Conservation (phyloP, 2,797 vertebrate species). For the Myripristis jacobus region DNA sequence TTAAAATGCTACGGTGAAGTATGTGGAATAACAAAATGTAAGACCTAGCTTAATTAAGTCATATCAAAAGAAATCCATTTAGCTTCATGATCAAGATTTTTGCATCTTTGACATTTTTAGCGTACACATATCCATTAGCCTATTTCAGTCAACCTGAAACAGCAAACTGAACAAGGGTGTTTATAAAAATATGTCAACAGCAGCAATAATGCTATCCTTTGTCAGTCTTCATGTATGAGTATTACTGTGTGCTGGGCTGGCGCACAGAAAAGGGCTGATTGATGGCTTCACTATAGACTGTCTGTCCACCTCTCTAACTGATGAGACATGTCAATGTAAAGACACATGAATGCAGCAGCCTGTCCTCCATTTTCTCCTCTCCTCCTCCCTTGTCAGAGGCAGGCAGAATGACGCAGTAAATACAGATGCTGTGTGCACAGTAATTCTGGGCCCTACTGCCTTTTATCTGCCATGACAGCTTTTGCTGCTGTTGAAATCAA, state of each 20-base stretch:
- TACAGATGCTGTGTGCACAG: constrained; percentile 74
- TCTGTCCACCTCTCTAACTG: constrained; percentile 71
- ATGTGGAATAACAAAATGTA: constrained; percentile 2
- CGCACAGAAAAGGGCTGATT: constrained; percentile 67
- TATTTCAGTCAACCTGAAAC: constrained; percentile 47
- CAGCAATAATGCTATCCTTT: constrained; percentile 60
- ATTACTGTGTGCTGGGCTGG: constrained; percentile 59
- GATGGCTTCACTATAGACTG: constrained; percentile 75
- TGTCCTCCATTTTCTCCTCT: constrained; percentile 81
- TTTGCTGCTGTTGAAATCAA: constrained; percentile 84
- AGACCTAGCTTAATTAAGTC: constrained; percentile 5
- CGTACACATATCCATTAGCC: constrained; percentile 19
- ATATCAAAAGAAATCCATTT: constrained; percentile 11
- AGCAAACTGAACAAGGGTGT: constrained; percentile 31
- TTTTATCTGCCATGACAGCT: constrained; percentile 89
- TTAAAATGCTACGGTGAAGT: not conserved
- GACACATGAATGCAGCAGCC: constrained; percentile 80
- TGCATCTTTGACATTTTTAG: constrained; percentile 42
- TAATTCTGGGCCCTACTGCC: constrained; percentile 71
- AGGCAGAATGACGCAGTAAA: constrained; percentile 81
- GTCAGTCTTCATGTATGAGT: constrained; percentile 54
- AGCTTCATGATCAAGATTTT: constrained; percentile 2
- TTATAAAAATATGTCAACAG: constrained; percentile 63
- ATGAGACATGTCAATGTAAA: constrained; percentile 82
- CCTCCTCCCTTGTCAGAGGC: constrained; percentile 75